Evolutionary conservation across 2,113 vertebrate species (phyloP).

Genomic region (Diadophis punctatus): DNA sequence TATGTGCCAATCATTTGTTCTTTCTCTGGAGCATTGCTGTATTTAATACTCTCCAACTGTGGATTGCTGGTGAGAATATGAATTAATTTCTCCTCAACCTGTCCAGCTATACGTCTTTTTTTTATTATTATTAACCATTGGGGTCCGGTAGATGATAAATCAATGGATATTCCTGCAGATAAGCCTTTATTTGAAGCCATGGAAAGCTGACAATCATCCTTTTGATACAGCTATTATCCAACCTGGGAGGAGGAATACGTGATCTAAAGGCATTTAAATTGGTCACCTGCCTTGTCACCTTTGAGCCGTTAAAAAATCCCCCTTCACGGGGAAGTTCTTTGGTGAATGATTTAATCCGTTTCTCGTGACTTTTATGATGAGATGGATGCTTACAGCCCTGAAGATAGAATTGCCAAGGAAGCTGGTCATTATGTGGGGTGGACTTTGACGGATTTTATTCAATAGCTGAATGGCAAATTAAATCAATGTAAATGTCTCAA

Average conservation of each 20-base stretch:
- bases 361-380: not conserved
- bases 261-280: constrained; percentile 1
- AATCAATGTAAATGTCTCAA: not conserved
- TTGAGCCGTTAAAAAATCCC: not conserved
- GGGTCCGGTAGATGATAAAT: constrained; percentile 12
- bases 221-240: not conserved
- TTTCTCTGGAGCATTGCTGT: not conserved
- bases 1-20: not conserved
- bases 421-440: not conserved
- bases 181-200: constrained; percentile 2
- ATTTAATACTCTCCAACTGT: not conserved
- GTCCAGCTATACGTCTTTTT: constrained; percentile 6
- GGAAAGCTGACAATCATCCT: not conserved
- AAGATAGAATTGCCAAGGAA: not conserved
- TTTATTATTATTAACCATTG: constrained; percentile 8
- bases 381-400: not conserved
- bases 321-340: constrained; percentile 14
- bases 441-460: not conserved
- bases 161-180: not conserved
- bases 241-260: not conserved
- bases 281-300: not conserved
- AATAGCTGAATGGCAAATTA: not conserved
- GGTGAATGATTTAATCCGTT: constrained; percentile 12
- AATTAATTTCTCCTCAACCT: constrained; percentile 12
- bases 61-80: not conserved